A percentile compares a stretch with the other conserved stretches of the same genome.
phyloP scores from a whole-genome alignment of 1,140 invertebrate species.

The Protaetia brevitarsis region DNA sequence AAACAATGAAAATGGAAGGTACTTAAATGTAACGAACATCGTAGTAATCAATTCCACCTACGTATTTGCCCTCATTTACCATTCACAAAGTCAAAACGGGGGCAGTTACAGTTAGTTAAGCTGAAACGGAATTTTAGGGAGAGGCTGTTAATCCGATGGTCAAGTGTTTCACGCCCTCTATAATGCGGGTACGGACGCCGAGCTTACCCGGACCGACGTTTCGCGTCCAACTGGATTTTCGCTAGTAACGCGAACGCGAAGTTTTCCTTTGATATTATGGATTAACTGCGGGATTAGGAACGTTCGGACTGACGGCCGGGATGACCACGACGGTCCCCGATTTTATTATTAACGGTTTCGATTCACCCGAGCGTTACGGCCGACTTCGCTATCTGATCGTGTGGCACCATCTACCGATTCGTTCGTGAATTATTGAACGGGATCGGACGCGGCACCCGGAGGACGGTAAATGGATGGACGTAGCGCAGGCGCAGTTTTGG shows the following conservation, averaged over 20 bases:
- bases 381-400: background rate
- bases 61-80: background rate
- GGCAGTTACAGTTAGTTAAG: background rate
- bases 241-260: background rate
- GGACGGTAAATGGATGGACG: background rate
- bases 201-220: background rate
- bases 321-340: background rate
- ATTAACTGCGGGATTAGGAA: background rate
- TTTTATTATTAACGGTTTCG: constrained; percentile 17
- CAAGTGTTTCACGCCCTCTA: constrained; percentile 19
- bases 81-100: constrained; percentile 13
- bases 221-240: background rate
- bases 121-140: background rate
- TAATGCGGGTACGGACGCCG: background rate
- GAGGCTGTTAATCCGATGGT: background rate
- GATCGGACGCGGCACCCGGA: background rate
- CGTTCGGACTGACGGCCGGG: background rate
- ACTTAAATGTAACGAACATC: background rate
- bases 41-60: background rate
- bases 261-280: constrained; percentile 16
- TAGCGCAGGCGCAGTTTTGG: background rate
- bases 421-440: constrained; percentile 1
- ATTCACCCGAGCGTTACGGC: background rate
- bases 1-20: background rate
- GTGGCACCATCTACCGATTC: background rate